Conservation (phyloP, 2,888 invertebrate species). For the Apotomis turbidana region DNA sequence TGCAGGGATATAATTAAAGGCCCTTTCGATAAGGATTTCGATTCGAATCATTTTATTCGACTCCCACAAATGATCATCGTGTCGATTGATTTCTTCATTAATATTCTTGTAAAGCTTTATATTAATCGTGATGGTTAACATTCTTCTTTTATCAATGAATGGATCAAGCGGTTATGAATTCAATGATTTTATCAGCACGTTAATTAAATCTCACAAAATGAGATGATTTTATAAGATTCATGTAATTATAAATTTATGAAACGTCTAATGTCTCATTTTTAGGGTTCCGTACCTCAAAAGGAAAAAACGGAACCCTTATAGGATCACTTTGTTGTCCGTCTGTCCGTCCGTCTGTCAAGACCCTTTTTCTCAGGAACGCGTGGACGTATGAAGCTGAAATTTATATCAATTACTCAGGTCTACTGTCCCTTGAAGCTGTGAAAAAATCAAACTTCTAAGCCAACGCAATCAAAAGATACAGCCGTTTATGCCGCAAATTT, state of each 20-base stretch:
- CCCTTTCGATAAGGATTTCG: conserved; percentile 6
- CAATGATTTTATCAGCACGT: background rate
- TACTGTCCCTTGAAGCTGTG: too few relatives aligned
- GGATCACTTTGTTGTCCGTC: too few relatives aligned
- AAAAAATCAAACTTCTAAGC: too few relatives aligned
- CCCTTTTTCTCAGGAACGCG: too few relatives aligned
- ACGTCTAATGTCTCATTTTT: too few relatives aligned
- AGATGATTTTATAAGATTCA: background rate
- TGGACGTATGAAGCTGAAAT: too few relatives aligned
- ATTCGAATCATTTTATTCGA: conserved; percentile 9
- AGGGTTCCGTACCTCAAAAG: too few relatives aligned
- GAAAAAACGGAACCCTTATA: too few relatives aligned
- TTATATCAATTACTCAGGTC: too few relatives aligned
- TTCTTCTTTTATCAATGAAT: conserved; percentile 2
- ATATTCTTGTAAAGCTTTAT: conserved; percentile 3
- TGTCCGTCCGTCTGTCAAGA: too few relatives aligned
- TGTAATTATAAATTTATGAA: background rate
- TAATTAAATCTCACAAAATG: background rate
- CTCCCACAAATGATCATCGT: background rate
- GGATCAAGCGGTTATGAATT: background rate
- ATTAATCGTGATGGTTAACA: background rate
- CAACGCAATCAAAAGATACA: too few relatives aligned
- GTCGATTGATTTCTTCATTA: conserved; percentile 23
- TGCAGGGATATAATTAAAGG: conserved; percentile 4
- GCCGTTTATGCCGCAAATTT: too few relatives aligned